phyloP scores from a whole-genome alignment of 2,797 vertebrate genomes.

The Agapornis canus region DNA sequence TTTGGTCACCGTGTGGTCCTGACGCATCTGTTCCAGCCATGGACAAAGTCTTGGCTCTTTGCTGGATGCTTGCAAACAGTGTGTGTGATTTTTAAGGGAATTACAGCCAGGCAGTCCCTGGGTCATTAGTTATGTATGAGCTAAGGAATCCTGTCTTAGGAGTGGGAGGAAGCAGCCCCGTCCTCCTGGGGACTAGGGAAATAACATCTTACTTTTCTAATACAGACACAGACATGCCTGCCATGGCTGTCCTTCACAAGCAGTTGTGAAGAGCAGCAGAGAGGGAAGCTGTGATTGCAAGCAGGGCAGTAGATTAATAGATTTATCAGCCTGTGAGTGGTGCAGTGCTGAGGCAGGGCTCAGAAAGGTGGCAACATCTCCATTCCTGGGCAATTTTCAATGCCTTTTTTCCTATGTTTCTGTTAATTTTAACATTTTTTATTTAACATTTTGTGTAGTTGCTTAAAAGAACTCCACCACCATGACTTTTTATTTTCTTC shows the following conservation, averaged over 20 bases:
- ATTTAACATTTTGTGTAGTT: not conserved
- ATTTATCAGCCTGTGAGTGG: not conserved
- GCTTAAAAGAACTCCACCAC: not conserved
- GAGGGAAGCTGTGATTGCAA: not conserved
- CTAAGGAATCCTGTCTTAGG: not conserved
- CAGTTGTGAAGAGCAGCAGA: not conserved
- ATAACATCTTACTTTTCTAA: not conserved
- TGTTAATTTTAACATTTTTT: not conserved
- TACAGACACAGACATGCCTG: not conserved
- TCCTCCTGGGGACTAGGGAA: constrained; percentile 6
- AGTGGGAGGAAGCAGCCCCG: not conserved
- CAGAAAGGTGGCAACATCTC: not conserved
- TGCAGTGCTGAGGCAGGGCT: not conserved
- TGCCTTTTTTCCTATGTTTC: not conserved
- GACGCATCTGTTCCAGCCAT: fast-evolving
- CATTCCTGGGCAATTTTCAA: not conserved
- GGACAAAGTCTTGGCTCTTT: not conserved
- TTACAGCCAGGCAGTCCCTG: not conserved
- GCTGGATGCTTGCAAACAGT: not conserved
- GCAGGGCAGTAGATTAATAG: not conserved
- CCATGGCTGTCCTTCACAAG: not conserved
- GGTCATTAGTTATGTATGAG: not conserved
- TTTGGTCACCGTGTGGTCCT: not conserved
- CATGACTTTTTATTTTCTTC: not conserved
- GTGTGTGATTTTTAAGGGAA: not conserved